Conservation (phyloP, 2,888 invertebrate species). For the Callinectes sapidus region DNA sequence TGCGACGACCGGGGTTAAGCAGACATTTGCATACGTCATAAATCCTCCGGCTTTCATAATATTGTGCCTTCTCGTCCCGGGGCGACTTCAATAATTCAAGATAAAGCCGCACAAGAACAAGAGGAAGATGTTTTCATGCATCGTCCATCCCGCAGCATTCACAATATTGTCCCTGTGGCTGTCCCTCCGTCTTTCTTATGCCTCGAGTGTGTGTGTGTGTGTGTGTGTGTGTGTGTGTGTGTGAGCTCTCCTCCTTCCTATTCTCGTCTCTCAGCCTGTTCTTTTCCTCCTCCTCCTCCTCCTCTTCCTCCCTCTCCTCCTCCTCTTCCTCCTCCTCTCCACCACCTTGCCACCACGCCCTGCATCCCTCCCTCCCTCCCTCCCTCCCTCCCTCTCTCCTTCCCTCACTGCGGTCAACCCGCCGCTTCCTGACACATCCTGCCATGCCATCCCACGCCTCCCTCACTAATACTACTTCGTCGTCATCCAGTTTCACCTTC, state of each 20-base stretch:
- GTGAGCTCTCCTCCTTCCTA: slow-evolving; percentile 5
- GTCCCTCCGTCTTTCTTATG: not conserved
- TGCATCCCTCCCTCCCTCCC: not conserved
- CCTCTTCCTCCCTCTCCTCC: slow-evolving; percentile 11
- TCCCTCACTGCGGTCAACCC: slow-evolving; percentile 4
- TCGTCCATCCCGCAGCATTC: not conserved
- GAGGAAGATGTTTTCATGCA: slow-evolving; percentile 24
- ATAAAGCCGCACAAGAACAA: not conserved
- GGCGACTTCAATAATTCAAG: slow-evolving; percentile 13
- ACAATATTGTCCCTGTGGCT: slow-evolving; percentile 14
- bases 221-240: slow-evolving; percentile 14
- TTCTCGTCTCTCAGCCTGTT: not conserved
- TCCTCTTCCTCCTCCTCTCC: slow-evolving; percentile 10
- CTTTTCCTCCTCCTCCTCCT: not conserved
- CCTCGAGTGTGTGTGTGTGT: not conserved
- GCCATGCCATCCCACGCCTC: not conserved
- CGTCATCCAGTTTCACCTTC: slow-evolving; percentile 12
- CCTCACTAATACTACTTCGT: not conserved
- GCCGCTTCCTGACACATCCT: slow-evolving; percentile 13
- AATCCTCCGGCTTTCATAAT: not conserved
- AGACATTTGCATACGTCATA: slow-evolving; percentile 36
- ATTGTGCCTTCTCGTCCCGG: slow-evolving; percentile 17
- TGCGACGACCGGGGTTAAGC: not conserved
- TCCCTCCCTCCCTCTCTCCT: not conserved
- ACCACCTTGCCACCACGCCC: not conserved